Evolutionary conservation across 2,797 vertebrate species (phyloP).

Genomic region (Onychomys arenicola): DNA sequence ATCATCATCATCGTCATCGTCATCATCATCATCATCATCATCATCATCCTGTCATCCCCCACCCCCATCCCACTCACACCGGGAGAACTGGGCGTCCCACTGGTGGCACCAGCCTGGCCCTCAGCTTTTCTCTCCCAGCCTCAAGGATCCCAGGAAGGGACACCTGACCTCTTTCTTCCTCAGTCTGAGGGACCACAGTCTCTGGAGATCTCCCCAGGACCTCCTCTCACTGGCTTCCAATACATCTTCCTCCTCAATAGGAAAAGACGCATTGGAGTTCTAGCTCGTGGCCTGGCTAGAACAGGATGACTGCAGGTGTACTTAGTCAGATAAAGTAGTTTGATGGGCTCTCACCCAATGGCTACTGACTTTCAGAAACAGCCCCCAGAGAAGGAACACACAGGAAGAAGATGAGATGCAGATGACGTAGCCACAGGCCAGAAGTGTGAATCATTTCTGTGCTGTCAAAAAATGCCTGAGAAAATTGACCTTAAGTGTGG

Average conservation of each 20-base stretch:
- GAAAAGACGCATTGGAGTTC: neutral
- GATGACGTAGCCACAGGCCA: neutral
- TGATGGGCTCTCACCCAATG: neutral
- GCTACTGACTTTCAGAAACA: neutral
- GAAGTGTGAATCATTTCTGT: neutral
- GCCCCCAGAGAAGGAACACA: neutral
- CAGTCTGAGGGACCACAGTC: neutral
- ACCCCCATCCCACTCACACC: too few relatives aligned
- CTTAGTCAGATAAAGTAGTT: neutral
- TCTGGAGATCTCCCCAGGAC: too few relatives aligned
- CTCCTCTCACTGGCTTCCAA: neutral
- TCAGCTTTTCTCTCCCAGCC: neutral
- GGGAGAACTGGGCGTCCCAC: neutral
- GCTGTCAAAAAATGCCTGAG: neutral
- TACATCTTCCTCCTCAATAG: neutral
- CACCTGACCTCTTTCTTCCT: neutral
- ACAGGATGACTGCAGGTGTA: neutral
- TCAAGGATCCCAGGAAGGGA: neutral
- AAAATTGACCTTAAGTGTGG: neutral
- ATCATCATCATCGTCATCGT: neutral
- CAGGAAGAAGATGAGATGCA: neutral
- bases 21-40: too few relatives aligned
- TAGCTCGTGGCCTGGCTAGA: neutral
- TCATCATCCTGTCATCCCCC: neutral
- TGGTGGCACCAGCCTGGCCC: fast-evolving